Evolutionary conservation across 2,797 vertebrate genomes (phyloP), one percentile per base, ranked within the genome.

Genomic region (Nothura maculosa): DNA sequence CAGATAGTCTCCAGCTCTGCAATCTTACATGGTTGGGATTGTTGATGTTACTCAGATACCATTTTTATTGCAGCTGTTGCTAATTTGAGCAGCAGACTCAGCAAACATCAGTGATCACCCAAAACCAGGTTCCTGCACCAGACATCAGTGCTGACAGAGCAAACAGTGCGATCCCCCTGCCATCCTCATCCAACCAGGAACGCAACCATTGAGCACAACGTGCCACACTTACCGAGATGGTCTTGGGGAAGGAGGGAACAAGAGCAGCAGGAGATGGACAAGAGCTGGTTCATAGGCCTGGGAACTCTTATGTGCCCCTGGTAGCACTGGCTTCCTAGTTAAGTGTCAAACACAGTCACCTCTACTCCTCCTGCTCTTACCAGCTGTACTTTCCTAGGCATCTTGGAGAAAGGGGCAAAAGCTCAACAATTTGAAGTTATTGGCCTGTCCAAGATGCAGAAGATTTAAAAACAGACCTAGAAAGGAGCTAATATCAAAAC

Each of bases 311-410:
- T 20, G 45, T 60, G 40, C 9, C 12, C 57, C 30, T 42, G 43
- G 10, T 34, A 68, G 36, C 3, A 6, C n/a, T 25, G 25, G 17
- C 32, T 52, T 62, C 55, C 4, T 2, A 10, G 38, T 48, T 38
- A 68, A 22, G 36, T 1, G 4, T 34, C 66, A 43, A 55, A 61
- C 10, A 9, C 0, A 0, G 28, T 60, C 38, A 21, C 20, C 57
- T 42, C 21, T 0, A 14, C 45, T 34, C 10, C 4, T 75, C 60
- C 30, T 42, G 30, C 30, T 57, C 18, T 1, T 2, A 36, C n/a
- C 17, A 67, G 0, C 0, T 55, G 24, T 10, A 25, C 27, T 81
- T 62, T 45, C 73, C 10, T 61, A 17, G 4, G 43, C 61, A 30
- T 48, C 60, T 32, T 36, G 21, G 3, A 2, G 58, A 20, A 86